Evolutionary conservation across 2,888 invertebrate species (phyloP).

Genomic region (Drosophila kambysellisi): DNA sequence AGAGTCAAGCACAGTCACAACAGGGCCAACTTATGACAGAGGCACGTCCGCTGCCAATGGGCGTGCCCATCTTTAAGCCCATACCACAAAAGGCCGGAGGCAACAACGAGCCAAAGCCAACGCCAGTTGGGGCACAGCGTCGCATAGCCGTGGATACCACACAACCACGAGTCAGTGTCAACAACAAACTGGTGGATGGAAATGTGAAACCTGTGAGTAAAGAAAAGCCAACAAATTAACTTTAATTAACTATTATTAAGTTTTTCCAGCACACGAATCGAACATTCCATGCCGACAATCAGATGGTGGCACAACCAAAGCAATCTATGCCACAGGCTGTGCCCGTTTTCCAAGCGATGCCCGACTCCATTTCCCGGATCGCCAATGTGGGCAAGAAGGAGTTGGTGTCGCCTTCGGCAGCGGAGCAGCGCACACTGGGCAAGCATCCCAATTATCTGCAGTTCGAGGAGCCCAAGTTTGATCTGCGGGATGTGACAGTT

Average conservation of each 20-base stretch:
- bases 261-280: conserved; percentile 73
- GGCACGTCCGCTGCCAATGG: conserved; percentile 87
- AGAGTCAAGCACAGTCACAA: conserved; percentile 40
- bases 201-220: conserved; percentile 67
- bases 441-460: conserved; percentile 81
- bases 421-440: conserved; percentile 58
- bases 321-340: conserved; percentile 81
- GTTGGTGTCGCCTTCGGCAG: conserved; percentile 20
- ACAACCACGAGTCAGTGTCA: conserved; percentile 78
- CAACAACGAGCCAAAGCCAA: conserved; percentile 33
- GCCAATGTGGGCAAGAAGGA: conserved; percentile 61
- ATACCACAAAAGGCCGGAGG: conserved; percentile 87
- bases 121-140: conserved; percentile 61
- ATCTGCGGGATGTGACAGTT: conserved; percentile 84
- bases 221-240: no score
- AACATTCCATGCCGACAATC: conserved; percentile 81
- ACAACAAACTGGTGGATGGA: conserved; percentile 75
- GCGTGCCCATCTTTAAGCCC: conserved; percentile 92
- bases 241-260: not conserved
- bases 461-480: conserved; percentile 83
- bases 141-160: conserved; percentile 79
- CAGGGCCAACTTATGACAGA: conserved; percentile 84
- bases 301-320: conserved; percentile 66
- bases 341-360: conserved; percentile 86
- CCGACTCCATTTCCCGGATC: conserved; percentile 85